Evolutionary conservation across 2,797 vertebrate genomes (phyloP), one percentile per base, ranked within the genome.

Genomic region (Sparus aurata): DNA sequence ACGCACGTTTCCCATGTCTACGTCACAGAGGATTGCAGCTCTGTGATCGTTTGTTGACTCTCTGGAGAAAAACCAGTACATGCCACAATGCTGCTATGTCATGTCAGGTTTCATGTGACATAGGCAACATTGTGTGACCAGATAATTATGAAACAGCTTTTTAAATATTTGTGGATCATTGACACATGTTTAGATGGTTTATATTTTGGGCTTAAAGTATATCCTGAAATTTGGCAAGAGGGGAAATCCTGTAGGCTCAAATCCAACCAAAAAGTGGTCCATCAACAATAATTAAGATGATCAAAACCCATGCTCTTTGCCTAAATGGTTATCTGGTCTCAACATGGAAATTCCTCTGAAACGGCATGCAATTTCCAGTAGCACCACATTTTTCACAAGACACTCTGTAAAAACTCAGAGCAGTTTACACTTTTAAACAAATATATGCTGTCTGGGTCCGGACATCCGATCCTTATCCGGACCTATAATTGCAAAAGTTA

Each of bases 41-140:
- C 13, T 62, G 49, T 50, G 43, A 43, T 43, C 16, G 4, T 64
- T 38, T 66, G 70, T 55, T 75, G 38, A 50, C 43, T 74, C 47
- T 66, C 43, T 60, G 46, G 49, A 6, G 25, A 6, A 54, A 67
- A 84, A 25, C 1, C 8, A 41, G 23, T 38, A 23, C 53, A 25
- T 2, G 11, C 12, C 23, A 23, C 30, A 16, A 10, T 13, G 17
- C 8, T 6, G 20, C n/a, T 27, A 38, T 27, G 1, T 57, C 3
- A 25, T 25, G 3, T 20, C 8, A 2, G 20, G 12, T 7, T 38
- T 12, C 23, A 3, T 55, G 47, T 38, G 12, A 53, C 57, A 38
- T 17, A 3, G 49, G 16, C 38, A n/a, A 0, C 2, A 1, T 12
- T 41, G 2, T 1, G 3, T 11, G n/a, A 30, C 4, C 18, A 41